Evolutionary conservation across 2,797 vertebrate species (phyloP).

Genomic region (Xiphorhynchus erythropygius): DNA sequence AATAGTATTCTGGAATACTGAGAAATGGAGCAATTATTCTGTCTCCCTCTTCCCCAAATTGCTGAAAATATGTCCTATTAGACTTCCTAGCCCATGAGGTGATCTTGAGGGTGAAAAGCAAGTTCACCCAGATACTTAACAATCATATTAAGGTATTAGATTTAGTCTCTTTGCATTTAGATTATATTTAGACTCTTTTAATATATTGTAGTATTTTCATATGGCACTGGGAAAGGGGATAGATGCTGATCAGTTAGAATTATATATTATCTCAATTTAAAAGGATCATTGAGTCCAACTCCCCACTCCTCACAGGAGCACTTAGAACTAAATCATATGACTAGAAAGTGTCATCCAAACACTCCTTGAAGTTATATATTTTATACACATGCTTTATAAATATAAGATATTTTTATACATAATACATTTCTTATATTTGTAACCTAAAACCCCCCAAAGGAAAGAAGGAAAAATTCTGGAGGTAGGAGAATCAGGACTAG

Average conservation of each 20-base stretch:
- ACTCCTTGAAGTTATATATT: not conserved
- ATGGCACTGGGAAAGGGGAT: not conserved
- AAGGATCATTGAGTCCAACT: not conserved
- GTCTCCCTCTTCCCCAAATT: fast-evolving
- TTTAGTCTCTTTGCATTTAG: not conserved
- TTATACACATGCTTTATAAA: not conserved
- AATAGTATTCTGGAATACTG: not conserved
- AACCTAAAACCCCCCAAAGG: not conserved
- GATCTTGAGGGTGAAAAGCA: not conserved
- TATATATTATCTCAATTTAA: not conserved
- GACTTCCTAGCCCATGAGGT: not conserved
- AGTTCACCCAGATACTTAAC: not conserved
- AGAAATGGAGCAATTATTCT: not conserved
- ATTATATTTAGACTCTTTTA: not conserved
- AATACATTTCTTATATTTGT: not conserved
- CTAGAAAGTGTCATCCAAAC: not conserved
- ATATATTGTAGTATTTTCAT: not conserved
- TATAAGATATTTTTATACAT: not conserved
- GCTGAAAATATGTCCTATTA: not conserved
- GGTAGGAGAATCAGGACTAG: not conserved
- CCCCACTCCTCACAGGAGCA: not conserved
- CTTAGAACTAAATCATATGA: not conserved
- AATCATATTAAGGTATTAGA: not conserved
- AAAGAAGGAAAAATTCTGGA: not conserved
- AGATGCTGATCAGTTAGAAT: not conserved